Percentiles rank a stretch among this genome's conserved stretches.
Evolutionary conservation across 2,113 vertebrate genomes (phyloP).

Genomic region (Datnioides undecimradiatus): DNA sequence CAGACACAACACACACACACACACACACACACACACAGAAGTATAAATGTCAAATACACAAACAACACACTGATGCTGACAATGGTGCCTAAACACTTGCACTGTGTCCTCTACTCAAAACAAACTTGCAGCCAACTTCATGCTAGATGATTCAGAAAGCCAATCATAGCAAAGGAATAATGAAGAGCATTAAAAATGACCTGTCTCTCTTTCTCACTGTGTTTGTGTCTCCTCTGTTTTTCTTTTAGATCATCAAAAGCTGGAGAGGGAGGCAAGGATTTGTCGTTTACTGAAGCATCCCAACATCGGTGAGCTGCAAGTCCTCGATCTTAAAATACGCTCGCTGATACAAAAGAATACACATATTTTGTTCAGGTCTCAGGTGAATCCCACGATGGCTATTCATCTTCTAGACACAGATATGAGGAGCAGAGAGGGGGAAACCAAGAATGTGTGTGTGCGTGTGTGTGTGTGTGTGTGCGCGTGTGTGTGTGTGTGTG

Average conservation of each 20-base stretch:
- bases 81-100: conserved; percentile 20
- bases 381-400: conserved; percentile 46
- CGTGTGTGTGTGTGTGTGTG: conserved; percentile 31
- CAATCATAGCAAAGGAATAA: conserved; percentile 39
- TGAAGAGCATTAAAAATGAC: conserved; percentile 53
- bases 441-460: conserved; percentile 9
- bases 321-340: conserved; percentile 23
- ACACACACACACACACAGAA: conserved; percentile 1
- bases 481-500: background rate
- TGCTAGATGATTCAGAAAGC: conserved; percentile 48
- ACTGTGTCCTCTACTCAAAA: conserved; percentile 44
- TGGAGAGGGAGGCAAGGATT: conserved; percentile 86
- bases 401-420: conserved; percentile 72
- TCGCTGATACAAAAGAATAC: conserved; percentile 16
- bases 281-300: conserved; percentile 86
- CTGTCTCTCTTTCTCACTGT: conserved; percentile 15
- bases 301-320: conserved; percentile 82
- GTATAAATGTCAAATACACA: conserved; percentile 15
- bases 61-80: conserved; percentile 42
- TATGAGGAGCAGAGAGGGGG: conserved; percentile 12
- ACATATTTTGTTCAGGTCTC: conserved; percentile 50
- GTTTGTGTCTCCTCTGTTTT: conserved; percentile 53
- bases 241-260: conserved; percentile 85
- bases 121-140: conserved; percentile 45
- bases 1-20: conserved; percentile 38